phyloP scores from a whole-genome alignment of 2,797 vertebrate genomes.

The Sarcoramphus papa region DNA sequence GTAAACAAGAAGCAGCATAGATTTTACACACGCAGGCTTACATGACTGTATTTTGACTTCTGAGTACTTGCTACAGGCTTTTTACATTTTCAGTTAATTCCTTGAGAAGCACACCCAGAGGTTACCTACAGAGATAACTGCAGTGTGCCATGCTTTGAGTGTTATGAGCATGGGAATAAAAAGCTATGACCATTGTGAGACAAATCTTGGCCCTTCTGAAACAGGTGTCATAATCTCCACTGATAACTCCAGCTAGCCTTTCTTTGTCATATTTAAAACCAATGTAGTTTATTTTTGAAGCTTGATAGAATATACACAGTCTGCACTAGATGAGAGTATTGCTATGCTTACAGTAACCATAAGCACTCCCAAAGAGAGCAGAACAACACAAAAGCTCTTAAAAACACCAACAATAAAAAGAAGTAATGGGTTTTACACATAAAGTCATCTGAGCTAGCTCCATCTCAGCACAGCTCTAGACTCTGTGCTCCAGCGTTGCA shows the following conservation, averaged over 20 bases:
- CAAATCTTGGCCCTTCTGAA: background rate
- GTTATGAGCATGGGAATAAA: background rate
- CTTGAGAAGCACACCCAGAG: background rate
- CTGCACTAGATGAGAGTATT: background rate
- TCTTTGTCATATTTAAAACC: background rate
- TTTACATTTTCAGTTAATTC: background rate
- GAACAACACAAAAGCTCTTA: background rate
- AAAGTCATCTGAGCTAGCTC: background rate
- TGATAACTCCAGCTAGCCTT: background rate
- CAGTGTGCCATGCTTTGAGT: background rate
- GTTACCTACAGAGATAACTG: background rate
- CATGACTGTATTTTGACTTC: background rate
- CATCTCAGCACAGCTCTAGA: background rate
- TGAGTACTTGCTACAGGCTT: background rate
- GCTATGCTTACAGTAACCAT: background rate
- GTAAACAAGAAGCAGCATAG: background rate
- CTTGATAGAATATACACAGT: background rate
- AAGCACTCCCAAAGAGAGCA: background rate
- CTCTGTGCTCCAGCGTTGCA: background rate
- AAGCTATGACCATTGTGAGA: accelerated
- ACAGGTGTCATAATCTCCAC: background rate
- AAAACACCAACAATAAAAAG: background rate
- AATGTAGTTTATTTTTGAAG: background rate
- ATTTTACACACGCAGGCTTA: background rate
- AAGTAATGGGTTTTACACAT: background rate